phyloP scores from a whole-genome alignment of 2,888 invertebrate species.

The Microctonus aethiopoides region DNA sequence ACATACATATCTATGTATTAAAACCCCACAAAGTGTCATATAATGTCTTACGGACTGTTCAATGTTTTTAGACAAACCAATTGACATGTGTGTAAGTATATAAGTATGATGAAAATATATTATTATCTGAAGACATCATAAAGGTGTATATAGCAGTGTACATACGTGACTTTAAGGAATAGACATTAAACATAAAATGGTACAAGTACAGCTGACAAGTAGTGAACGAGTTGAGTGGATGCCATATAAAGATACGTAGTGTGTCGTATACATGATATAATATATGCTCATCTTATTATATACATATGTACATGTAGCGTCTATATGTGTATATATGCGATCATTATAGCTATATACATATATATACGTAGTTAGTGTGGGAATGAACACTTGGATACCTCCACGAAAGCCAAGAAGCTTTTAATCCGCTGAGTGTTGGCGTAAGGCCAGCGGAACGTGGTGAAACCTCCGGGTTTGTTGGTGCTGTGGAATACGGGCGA shows the following conservation, averaged over 20 bases:
- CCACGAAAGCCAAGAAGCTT: conserved; percentile 56
- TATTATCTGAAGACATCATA: background rate
- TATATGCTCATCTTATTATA: no score
- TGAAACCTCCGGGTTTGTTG: conserved; percentile 34
- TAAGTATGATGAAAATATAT: background rate
- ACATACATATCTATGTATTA: no score
- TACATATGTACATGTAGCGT: conserved; percentile 27
- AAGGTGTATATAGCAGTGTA: background rate
- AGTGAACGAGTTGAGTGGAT: conserved; percentile 5
- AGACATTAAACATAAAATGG: background rate
- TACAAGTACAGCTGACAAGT: conserved; percentile 5
- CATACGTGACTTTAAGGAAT: background rate
- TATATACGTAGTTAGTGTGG: conserved; percentile 7
- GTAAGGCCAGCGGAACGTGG: conserved; percentile 53
- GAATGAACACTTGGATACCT: conserved; percentile 29
- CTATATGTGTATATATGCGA: no score
- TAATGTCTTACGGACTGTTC: conserved; percentile 48
- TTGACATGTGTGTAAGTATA: background rate
- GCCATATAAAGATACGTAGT: background rate
- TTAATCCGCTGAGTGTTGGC: conserved; percentile 63
- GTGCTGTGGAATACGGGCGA: conserved; percentile 20
- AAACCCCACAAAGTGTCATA: conserved; percentile 51
- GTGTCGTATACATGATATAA: conserved; percentile 24
- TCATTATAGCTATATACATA: conserved; percentile 31
- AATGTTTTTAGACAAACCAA: conserved; percentile 47